phyloP scores from a whole-genome alignment of 1,140 invertebrate genomes.

The Bicyclus anynana region DNA sequence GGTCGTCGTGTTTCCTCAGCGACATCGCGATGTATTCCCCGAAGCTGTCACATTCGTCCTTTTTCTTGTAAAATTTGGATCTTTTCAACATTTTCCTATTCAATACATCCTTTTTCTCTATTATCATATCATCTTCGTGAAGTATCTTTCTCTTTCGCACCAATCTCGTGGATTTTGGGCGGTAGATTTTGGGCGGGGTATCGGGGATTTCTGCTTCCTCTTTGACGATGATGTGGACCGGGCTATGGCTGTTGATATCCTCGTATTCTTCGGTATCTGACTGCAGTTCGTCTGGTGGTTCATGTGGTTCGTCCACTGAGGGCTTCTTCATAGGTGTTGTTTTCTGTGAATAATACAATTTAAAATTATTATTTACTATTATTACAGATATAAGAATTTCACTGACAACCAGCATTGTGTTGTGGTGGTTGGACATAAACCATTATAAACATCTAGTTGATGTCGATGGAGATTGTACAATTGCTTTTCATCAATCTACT shows the following conservation, averaged over 20 bases:
- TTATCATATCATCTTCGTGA: slow-evolving; percentile 15
- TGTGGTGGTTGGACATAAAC: too few species aligned
- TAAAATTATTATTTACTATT: too few species aligned
- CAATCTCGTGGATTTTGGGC: slow-evolving; percentile 28
- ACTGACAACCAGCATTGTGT: too few species aligned
- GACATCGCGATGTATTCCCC: slow-evolving; percentile 67
- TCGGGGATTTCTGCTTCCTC: slow-evolving; percentile 31
- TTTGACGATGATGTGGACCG: slow-evolving; percentile 41
- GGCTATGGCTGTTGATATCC: background rate
- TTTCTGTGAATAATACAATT: slow-evolving; percentile 9
- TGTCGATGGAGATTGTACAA: too few species aligned
- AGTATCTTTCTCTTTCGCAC: slow-evolving; percentile 24
- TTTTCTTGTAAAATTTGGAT: slow-evolving; percentile 44
- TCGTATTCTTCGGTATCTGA: slow-evolving; percentile 15
- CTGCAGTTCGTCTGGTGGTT: slow-evolving; percentile 9
- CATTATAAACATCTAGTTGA: too few species aligned
- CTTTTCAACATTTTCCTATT: slow-evolving; percentile 32
- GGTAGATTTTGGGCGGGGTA: slow-evolving; percentile 1
- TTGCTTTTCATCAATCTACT: too few species aligned
- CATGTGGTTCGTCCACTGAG: slow-evolving; percentile 14
- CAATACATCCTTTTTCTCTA: slow-evolving; percentile 23
- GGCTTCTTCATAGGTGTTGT: slow-evolving; percentile 1
- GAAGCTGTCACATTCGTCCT: slow-evolving; percentile 66
- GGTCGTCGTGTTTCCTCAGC: slow-evolving; percentile 62
- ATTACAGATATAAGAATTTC: too few species aligned